These are phyloP conservation scores for Tridacna crocea DNA, from an alignment of 2,888 invertebrate species.

Conservation along the genomic window DNA sequence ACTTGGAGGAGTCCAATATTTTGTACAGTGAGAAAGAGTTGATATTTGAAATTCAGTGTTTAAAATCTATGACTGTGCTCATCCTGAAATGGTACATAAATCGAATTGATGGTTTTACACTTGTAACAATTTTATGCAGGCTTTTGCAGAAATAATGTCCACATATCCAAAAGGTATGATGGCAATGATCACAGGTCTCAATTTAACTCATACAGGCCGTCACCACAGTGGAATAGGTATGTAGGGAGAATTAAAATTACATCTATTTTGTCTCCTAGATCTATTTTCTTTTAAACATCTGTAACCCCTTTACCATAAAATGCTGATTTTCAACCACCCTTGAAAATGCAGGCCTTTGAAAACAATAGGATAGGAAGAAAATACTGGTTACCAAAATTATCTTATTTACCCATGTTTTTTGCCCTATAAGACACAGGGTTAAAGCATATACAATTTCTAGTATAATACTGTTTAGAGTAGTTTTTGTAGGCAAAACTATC, in stretches of 20 bases:
- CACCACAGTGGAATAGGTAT: slow-evolving; percentile 83
- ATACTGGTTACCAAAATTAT: neutral
- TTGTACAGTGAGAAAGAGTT: no score
- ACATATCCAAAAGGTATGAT: slow-evolving; percentile 80
- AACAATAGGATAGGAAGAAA: neutral
- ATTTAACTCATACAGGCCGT: slow-evolving; percentile 76
- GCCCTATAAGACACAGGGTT: neutral
- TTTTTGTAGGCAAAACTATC: no score
- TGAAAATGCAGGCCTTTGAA: neutral
- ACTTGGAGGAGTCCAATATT: no score
- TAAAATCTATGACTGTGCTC: no score
- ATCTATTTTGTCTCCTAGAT: no score
- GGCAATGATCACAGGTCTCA: slow-evolving; percentile 72
- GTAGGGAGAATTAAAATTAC: slow-evolving; percentile 5
- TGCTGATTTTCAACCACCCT: neutral
- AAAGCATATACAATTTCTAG: no score
- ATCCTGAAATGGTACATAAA: no score
- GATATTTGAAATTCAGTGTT: no score
- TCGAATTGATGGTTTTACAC: no score
- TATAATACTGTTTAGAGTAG: no score
- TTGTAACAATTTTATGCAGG: slow-evolving; percentile 60
- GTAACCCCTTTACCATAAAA: no score
- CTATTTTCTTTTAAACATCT: no score
- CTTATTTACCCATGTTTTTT: neutral
- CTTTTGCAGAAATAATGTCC: slow-evolving; percentile 71